A percentile compares a stretch with the other conserved stretches of the same genome.
phyloP scores from a whole-genome alignment of 2,797 vertebrate genomes.

The Helicolenus hilgendorfi region DNA sequence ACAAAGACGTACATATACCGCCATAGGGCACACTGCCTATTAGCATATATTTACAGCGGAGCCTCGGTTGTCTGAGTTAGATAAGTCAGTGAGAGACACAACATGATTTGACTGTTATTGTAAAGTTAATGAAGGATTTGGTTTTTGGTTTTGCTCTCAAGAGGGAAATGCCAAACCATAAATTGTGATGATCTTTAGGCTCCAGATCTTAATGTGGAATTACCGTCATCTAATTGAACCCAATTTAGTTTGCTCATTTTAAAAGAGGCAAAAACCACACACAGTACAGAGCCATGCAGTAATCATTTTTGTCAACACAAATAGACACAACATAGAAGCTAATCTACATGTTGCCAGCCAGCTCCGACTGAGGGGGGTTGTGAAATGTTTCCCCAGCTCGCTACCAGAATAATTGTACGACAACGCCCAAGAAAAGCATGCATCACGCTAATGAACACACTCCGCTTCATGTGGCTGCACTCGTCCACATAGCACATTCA shows the following conservation, averaged over 20 bases:
- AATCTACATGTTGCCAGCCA: background rate
- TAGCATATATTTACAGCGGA: background rate
- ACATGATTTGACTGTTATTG: background rate
- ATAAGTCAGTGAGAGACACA: background rate
- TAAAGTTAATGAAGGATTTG: background rate
- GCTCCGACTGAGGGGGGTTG: background rate
- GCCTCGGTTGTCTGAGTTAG: background rate
- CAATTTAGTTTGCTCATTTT: background rate
- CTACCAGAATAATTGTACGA: constrained; percentile 49
- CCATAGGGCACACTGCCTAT: background rate
- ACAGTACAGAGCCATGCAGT: background rate
- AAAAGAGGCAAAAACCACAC: background rate
- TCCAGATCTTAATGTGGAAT: constrained; percentile 23
- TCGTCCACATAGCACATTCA: constrained; percentile 34
- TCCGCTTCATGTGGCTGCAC: constrained; percentile 13
- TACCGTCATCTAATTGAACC: constrained; percentile 32
- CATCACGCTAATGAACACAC: constrained; percentile 41
- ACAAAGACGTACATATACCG: background rate
- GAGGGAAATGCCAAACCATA: constrained; percentile 29
- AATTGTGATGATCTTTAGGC: constrained; percentile 15
- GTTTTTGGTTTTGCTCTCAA: constrained; percentile 9
- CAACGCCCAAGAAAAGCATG: constrained; percentile 44
- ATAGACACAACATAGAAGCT: background rate
- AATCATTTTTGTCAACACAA: background rate
- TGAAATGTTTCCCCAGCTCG: constrained; percentile 34